These are phyloP conservation scores for Nettapus auritus DNA, from an alignment of 2,113 vertebrate species.

Conservation along the genomic window DNA sequence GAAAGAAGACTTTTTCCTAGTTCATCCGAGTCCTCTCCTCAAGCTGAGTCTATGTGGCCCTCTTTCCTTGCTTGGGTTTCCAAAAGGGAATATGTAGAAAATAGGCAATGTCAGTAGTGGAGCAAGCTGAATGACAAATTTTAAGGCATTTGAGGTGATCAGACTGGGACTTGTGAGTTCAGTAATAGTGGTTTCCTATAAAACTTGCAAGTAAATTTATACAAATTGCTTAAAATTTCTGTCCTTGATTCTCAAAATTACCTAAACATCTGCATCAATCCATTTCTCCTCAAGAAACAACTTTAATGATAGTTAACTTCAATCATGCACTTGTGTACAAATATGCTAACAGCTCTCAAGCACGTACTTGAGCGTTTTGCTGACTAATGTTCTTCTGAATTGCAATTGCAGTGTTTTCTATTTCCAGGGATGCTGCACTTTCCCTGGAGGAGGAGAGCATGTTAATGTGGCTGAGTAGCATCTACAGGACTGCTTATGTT, in stretches of 20 bases:
- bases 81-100: background rate
- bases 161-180: background rate
- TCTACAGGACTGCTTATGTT: background rate
- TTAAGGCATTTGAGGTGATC: background rate
- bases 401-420: background rate
- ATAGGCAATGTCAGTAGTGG: background rate
- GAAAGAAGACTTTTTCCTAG: background rate
- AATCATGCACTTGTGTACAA: background rate
- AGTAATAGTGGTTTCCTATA: background rate
- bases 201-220: background rate
- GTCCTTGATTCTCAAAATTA: slow-evolving; percentile 7
- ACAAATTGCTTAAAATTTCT: slow-evolving; percentile 20
- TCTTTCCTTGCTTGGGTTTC: background rate
- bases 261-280: background rate
- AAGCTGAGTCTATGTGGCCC: background rate
- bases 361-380: background rate
- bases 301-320: slow-evolving; percentile 16
- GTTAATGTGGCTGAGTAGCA: background rate
- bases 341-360: slow-evolving; percentile 30
- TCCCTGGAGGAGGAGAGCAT: background rate
- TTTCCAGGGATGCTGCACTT: background rate
- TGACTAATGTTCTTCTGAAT: slow-evolving; percentile 19
- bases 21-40: background rate
- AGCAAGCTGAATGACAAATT: background rate
- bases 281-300: slow-evolving; percentile 26